Base-by-base conservation (phyloP, 2,797 vertebrate species). In the Zalophus californianus region DNA sequence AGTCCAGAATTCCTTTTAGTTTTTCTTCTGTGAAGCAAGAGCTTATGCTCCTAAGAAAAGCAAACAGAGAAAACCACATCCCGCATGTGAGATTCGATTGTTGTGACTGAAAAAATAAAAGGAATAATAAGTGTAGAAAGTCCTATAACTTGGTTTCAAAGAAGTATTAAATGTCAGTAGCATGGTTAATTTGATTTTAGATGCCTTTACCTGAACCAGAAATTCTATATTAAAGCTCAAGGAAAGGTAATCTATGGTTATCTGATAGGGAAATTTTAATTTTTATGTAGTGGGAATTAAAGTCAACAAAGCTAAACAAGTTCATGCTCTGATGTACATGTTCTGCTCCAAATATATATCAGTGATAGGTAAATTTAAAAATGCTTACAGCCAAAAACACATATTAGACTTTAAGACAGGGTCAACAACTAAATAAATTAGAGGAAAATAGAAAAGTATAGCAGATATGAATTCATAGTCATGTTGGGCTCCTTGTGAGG, bases 151-250 rank as follows among this genome's bases (percentile, higher is more conserved):
- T 2, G 4, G 5, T 88, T 86, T 96, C 32, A 73, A 90, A 94
- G 60, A 73, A 75, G 2, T 25, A 11, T 85, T 75, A 41, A 12
- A 94, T 87, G 7, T 86, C 32, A 87, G 56, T 78, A 85, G 35
- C 27, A 75, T 86, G 44, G 9, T 56, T 92, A 88, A 86, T 92
- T 94, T 88, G 18, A 84, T n/a, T 87, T 96, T 56, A 20, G 41
- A 58, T 84, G 9, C 1, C 20, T 94, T 90, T 92, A 32, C 52
- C 64, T 95, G 70, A 94, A 56, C 78, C 23, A 82, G n/a, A 94
- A 73, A 72, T 92, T 78, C 32, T 83, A 2, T 72, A 86, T 41
- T 68, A 60, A 48, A 86, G 35, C 11, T 92, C 38, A 84, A 77
- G 8, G 18, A 84, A 79, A 90, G 16, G 32, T 7, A 18, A 3